Base-by-base conservation (phyloP, 2,113 vertebrate genomes). In the Anhinga anhinga region DNA sequence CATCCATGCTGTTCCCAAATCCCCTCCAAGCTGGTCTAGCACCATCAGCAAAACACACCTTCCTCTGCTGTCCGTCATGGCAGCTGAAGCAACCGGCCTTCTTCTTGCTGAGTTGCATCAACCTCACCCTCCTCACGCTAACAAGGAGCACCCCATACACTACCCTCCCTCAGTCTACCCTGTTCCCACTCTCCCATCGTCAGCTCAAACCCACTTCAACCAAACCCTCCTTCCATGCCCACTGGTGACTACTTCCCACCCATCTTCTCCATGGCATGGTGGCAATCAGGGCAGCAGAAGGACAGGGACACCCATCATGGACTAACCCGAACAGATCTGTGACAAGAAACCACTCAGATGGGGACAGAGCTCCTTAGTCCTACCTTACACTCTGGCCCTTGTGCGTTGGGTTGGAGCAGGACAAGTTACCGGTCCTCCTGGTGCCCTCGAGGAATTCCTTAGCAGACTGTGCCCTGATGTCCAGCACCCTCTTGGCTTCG, bases 341-440 rank as follows among this genome's bases (percentile, higher is more conserved):
- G 10, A 52, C 47, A 71, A 44, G 45, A 77, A 65, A 32, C 11
- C 53, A 66, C 22, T 3, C n/a, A 55, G 63, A 13, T 26, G 30
- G 40, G 34, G 10, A 70, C 22, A 76, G 61, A 40, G 13, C 17
- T 56, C 32, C 61, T 70, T 13, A 42, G 23, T 52, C 44, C 32
- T 79, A 96, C 95, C 84, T 93, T 49, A 32, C 65, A 32, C 30
- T 15, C 7, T 96, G 52, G 30, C 5, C 38, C 15, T 50, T 81
- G 25, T 98, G 98, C 44, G 21, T 58, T 0, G 67, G 14, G 29
- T 96, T 97, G 84, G 92, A 90, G 74, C 98, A 98, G 93, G 63
- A 96, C 62, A 97, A 97, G 58, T 72, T 93, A 49, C 80, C 34
- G 7, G 67, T 58, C 67, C 59, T 97, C 82, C 65, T 86, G 4